Percentiles rank a stretch among this genome's conserved stretches.
Conservation (phyloP, 53 echinoderm and acorn worm genomes). For the Mesocentrotus franciscanus region DNA sequence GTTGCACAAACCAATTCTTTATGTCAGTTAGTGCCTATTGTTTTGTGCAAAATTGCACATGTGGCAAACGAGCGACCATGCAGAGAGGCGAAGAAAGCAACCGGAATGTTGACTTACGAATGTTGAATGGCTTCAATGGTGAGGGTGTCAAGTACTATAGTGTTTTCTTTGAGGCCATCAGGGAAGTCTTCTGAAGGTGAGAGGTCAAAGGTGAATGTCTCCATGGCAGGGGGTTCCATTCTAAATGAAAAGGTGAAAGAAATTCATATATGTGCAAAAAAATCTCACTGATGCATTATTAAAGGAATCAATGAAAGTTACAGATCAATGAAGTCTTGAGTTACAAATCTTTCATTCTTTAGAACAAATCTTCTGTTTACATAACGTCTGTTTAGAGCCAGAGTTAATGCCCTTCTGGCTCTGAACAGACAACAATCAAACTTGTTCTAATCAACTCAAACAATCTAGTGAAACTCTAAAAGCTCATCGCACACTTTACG, state of each 20-base stretch:
- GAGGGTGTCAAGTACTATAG: slow-evolving; percentile 85
- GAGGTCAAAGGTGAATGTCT: slow-evolving; percentile 79
- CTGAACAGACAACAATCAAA: no score
- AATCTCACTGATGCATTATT: not conserved
- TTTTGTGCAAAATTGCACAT: not conserved
- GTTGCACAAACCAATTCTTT: no score
- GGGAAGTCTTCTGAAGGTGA: slow-evolving; percentile 77
- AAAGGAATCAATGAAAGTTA: not conserved
- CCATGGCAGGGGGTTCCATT: slow-evolving; percentile 77
- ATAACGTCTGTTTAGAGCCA: not conserved
- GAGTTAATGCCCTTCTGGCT: no score
- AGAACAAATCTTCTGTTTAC: not conserved
- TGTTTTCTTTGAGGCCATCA: slow-evolving; percentile 76
- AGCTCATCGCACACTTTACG: no score
- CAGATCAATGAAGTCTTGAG: not conserved
- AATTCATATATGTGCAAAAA: not conserved
- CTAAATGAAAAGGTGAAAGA: slow-evolving; percentile 44
- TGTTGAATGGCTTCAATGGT: slow-evolving; percentile 89
- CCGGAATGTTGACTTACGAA: slow-evolving; percentile 71
- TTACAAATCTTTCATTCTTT: not conserved
- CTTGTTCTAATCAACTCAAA: no score
- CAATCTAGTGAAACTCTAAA: no score
- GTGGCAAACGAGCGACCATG: no score
- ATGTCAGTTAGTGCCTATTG: no score
- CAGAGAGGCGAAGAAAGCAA: no score